Evolutionary conservation across 2,888 invertebrate genomes (phyloP).

Genomic region (Alsophila aescularia): DNA sequence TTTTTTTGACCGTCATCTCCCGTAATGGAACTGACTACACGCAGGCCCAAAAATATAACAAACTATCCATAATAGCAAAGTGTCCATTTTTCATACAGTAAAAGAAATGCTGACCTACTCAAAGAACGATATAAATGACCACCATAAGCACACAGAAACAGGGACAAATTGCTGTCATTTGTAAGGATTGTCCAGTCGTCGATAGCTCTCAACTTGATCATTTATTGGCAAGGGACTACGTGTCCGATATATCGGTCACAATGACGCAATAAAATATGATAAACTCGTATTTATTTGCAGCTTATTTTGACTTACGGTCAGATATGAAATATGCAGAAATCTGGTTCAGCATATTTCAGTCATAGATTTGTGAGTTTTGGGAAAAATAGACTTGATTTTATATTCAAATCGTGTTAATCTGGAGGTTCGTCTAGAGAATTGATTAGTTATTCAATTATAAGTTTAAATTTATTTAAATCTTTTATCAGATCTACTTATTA

Average conservation of each 20-base stretch:
- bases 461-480: no score
- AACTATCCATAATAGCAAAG: neutral
- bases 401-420: no score
- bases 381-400: no score
- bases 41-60: neutral
- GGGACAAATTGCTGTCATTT: slow-evolving; percentile 15
- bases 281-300: neutral
- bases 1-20: neutral
- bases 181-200: slow-evolving; percentile 11
- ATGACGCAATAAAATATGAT: neutral
- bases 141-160: slow-evolving; percentile 8
- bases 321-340: no score
- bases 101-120: slow-evolving; percentile 3
- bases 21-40: neutral
- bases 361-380: no score
- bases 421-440: no score
- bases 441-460: no score
- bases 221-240: slow-evolving; percentile 7
- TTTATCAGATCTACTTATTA: no score
- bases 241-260: neutral
- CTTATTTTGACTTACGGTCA: no score
- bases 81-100: neutral
- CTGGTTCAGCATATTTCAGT: no score
- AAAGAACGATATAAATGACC: slow-evolving; percentile 16
- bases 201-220: slow-evolving; percentile 19